Evolutionary conservation across 1,140 invertebrate genomes (phyloP).

Genomic region (Thaumatotibia leucotreta): DNA sequence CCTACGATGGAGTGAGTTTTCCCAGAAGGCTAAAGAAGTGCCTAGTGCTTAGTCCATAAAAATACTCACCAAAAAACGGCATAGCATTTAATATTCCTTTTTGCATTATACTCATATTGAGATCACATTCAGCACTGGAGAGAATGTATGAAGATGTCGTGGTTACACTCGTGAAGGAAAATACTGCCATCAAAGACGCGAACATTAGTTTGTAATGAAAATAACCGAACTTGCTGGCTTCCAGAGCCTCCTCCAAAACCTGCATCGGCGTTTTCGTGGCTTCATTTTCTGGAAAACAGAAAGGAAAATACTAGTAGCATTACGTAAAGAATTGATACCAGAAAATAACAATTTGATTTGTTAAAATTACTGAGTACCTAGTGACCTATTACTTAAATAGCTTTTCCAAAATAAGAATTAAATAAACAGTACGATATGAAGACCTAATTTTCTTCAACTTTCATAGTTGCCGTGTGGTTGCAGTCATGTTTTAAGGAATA

Average conservation of each 20-base stretch:
- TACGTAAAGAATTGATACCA: too few relatives aligned
- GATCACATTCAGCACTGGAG: slow-evolving; percentile 82
- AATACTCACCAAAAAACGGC: slow-evolving; percentile 78
- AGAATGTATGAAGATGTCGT: slow-evolving; percentile 81
- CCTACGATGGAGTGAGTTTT: not conserved
- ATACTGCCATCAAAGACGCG: slow-evolving; percentile 76
- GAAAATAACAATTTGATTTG: too few relatives aligned
- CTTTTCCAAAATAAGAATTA: too few relatives aligned
- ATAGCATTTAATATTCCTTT: slow-evolving; percentile 82
- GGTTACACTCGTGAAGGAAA: slow-evolving; percentile 78
- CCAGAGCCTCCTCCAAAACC: slow-evolving; percentile 73
- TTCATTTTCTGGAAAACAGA: not conserved
- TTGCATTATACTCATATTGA: slow-evolving; percentile 77
- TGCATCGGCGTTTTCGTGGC: slow-evolving; percentile 29
- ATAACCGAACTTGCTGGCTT: slow-evolving; percentile 77
- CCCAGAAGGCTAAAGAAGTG: not conserved
- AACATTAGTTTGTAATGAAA: slow-evolving; percentile 80
- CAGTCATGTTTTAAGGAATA: too few relatives aligned
- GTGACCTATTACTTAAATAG: too few relatives aligned
- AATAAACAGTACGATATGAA: too few relatives aligned
- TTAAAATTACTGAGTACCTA: too few relatives aligned
- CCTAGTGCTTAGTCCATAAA: slow-evolving; percentile 5
- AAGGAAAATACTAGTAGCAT: too few relatives aligned
- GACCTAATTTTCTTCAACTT: too few relatives aligned
- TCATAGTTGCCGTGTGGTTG: too few relatives aligned